Conservation (phyloP, 1,140 invertebrate species). For the Cheumatopsyche charites region DNA sequence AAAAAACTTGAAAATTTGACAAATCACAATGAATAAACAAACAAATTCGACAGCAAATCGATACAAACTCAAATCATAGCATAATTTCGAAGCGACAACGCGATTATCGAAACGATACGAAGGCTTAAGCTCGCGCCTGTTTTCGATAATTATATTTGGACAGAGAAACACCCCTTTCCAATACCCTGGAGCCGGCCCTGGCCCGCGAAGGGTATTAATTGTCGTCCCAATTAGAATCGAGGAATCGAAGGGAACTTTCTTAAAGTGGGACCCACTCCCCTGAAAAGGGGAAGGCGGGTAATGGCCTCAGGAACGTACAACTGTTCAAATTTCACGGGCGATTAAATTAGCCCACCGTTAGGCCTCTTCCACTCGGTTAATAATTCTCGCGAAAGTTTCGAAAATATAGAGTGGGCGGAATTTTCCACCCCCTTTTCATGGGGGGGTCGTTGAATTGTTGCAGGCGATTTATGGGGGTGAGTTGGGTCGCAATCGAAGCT, state of each 20-base stretch:
- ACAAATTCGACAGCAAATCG: neutral
- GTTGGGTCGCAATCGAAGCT: no score
- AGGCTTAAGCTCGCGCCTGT: no score
- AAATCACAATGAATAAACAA: conserved; percentile 14
- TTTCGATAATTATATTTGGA: no score
- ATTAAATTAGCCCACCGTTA: conserved; percentile 39
- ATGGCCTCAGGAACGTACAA: conserved; percentile 30
- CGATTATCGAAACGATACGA: no score
- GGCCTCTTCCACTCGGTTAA: conserved; percentile 36
- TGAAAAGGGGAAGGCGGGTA: neutral
- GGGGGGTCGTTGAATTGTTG: no score
- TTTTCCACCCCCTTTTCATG: no score
- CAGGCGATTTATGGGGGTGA: no score
- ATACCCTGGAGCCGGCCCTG: no score
- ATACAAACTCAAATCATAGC: neutral
- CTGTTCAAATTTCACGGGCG: conserved; percentile 40
- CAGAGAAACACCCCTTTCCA: no score
- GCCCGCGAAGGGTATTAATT: conserved; percentile 36
- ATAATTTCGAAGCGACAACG: neutral
- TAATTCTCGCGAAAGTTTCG: conserved; percentile 30
- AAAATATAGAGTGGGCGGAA: conserved; percentile 18
- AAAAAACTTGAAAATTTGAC: no score
- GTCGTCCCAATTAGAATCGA: conserved; percentile 37
- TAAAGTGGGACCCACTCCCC: conserved; percentile 27
- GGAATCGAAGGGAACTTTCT: conserved; percentile 34